Evolutionary conservation across 2,113 vertebrate species (phyloP), one percentile per base, ranked within the genome.

Genomic region (Fukomys damarensis): DNA sequence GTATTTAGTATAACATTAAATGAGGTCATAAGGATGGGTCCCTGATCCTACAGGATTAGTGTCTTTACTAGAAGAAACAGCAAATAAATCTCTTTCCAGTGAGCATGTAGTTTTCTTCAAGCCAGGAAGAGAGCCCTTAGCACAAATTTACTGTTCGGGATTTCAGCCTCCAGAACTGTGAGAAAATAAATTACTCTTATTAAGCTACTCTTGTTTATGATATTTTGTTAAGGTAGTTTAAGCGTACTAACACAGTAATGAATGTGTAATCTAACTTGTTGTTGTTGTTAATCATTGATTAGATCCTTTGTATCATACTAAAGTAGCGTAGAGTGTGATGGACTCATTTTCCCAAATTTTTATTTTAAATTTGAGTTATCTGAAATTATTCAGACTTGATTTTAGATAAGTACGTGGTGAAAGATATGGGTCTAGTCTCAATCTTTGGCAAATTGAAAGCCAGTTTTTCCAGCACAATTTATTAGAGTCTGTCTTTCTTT

Each of bases 281-380:
- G 2, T 63, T 7, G 17, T 66, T n/a, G 49, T 85, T 96, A 74
- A 61, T 70, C n/a, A 86, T 46, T 0, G 13, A 68, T 92, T 92
- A 81, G 59, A 35, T 94, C 68, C 26, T 24, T n/a, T 92, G 61
- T 70, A n/a, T n/a, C 70, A 32, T 58, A 52, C 7, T 4, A 1
- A 65, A 93, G 61, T n/a, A 59, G 32, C 54, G 17, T 79, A 19
- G 61, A 96, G 20, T 70, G 43, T 30, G 14, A 49, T 86, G 43
- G 68, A 20, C n/a, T 85, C 17, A 66, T 16, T 87, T 94, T 94
- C 20, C 49, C 32, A 56, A 61, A 58, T 16, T 82, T 52, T 63
- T 28, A 76, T 49, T 93, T 89, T 96, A 80, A 72, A 89, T 70
- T 81, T 63, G 30, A 79, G 14, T 85, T 14, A 85, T n/a, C 61